A percentile compares a stretch with the other conserved stretches of the same genome.
phyloP scores from a whole-genome alignment of 2,888 invertebrate species.

The Taphrorychus bicolor region DNA sequence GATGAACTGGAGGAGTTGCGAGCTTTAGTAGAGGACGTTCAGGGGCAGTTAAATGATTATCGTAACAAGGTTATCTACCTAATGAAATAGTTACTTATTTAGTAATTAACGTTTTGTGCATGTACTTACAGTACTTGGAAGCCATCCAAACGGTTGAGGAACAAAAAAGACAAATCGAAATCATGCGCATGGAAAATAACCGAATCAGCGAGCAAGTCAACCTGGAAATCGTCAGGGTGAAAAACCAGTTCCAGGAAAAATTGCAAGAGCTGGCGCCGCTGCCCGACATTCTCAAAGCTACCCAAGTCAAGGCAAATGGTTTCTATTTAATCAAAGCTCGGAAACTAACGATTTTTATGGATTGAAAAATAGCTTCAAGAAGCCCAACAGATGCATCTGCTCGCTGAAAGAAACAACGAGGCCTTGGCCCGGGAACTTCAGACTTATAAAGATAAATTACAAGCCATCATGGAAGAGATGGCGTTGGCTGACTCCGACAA shows the following conservation, averaged over 20 bases:
- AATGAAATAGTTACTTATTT: too few species aligned
- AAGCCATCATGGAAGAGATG: conserved; percentile 60
- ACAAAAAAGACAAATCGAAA: conserved; percentile 71
- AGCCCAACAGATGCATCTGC: conserved; percentile 70
- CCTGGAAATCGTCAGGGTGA: conserved; percentile 73
- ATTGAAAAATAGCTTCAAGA: conserved; percentile 65
- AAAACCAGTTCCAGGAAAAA: conserved; percentile 76
- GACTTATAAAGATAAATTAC: conserved; percentile 62
- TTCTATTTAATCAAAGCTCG: background rate
- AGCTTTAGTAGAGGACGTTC: conserved; percentile 70
- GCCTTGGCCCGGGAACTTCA: conserved; percentile 71
- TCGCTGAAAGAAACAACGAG: conserved; percentile 72
- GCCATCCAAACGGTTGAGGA: conserved; percentile 76
- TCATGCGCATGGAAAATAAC: conserved; percentile 76
- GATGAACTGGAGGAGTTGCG: conserved; percentile 68
- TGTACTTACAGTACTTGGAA: conserved; percentile 62
- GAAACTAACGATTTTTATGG: background rate
- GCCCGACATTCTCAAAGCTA: conserved; percentile 73
- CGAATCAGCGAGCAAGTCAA: conserved; percentile 75
- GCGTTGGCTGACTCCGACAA: conserved; percentile 61
- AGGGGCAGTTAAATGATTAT: conserved; percentile 72
- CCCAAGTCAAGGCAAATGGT: conserved; percentile 61
- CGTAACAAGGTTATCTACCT: conserved; percentile 69
- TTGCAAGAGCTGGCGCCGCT: conserved; percentile 73
- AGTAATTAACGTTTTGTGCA: background rate